phyloP scores from a whole-genome alignment of 2,888 invertebrate species.

The Pediacus dermestoides region DNA sequence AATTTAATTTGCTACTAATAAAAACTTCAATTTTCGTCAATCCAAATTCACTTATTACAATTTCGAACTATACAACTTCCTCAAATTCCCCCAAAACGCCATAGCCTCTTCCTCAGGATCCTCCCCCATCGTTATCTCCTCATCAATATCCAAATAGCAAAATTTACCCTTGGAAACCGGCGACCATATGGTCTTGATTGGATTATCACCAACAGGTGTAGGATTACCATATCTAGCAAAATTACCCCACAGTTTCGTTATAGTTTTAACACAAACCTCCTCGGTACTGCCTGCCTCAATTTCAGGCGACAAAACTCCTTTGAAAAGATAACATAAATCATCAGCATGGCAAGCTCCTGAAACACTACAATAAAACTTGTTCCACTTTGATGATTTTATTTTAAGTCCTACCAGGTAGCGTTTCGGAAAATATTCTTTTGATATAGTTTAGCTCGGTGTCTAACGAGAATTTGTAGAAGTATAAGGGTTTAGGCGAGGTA shows the following conservation, averaged over 20 bases:
- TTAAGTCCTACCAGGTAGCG: neutral
- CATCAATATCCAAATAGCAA: slow-evolving; percentile 37
- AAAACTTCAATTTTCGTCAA: too few relatives aligned
- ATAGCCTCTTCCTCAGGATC: slow-evolving; percentile 35
- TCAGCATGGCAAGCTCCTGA: slow-evolving; percentile 33
- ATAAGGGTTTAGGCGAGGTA: slow-evolving; percentile 35
- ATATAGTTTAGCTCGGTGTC: slow-evolving; percentile 29
- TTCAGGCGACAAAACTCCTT: slow-evolving; percentile 21
- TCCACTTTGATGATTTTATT: slow-evolving; percentile 1
- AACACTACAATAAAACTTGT: slow-evolving; percentile 13
- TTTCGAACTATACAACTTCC: too few relatives aligned
- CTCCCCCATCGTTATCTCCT: slow-evolving; percentile 26
- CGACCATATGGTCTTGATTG: slow-evolving; percentile 29
- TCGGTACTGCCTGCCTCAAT: slow-evolving; percentile 22
- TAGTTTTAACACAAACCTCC: slow-evolving; percentile 22
- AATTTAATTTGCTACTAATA: too few relatives aligned
- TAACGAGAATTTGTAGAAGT: slow-evolving; percentile 37
- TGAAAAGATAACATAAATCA: slow-evolving; percentile 34
- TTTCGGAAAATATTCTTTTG: slow-evolving; percentile 18
- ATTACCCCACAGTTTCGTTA: slow-evolving; percentile 37
- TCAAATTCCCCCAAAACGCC: slow-evolving; percentile 37
- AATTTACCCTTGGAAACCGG: slow-evolving; percentile 29
- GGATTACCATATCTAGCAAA: slow-evolving; percentile 36
- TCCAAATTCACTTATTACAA: too few relatives aligned
- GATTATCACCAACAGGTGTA: slow-evolving; percentile 21